These are phyloP conservation scores for Atherinomorus stipes DNA, from an alignment of 2,113 vertebrate species.

Conservation along the genomic window DNA sequence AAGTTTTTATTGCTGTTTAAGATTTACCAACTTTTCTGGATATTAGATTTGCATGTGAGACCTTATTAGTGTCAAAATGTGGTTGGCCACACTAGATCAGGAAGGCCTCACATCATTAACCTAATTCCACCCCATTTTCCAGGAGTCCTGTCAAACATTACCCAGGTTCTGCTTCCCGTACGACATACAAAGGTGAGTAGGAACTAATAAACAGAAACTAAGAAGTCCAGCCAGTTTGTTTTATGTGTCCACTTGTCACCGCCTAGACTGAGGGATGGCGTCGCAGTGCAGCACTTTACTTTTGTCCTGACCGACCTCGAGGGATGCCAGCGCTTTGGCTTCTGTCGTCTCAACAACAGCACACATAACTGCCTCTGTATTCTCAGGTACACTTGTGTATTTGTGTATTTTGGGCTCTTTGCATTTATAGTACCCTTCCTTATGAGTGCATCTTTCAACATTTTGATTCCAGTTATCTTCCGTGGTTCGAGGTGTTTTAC, in stretches of 20 bases:
- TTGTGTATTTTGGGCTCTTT: background rate
- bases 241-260: background rate
- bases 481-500: conserved; percentile 95
- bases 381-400: conserved; percentile 83
- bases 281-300: conserved; percentile 90
- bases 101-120: background rate
- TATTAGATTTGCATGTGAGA: too few relatives aligned
- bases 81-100: too few relatives aligned
- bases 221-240: background rate
- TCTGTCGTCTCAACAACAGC: conserved; percentile 88
- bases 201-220: background rate
- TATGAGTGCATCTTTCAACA: background rate
- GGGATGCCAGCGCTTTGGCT: conserved; percentile 90
- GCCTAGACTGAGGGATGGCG: conserved; percentile 79
- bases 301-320: conserved; percentile 91
- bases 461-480: conserved; percentile 83
- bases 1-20: too few relatives aligned
- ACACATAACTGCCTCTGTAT: conserved; percentile 88
- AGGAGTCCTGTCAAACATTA: conserved; percentile 86
- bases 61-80: too few relatives aligned
- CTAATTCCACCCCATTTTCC: background rate
- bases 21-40: too few relatives aligned
- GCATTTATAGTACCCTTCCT: background rate
- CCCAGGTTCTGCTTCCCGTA: conserved; percentile 93
- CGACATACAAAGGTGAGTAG: conserved; percentile 86